A percentile compares a stretch with the other conserved stretches of the same genome.
These are phyloP conservation scores for Thalassophryne amazonica DNA, from an alignment of 2,797 vertebrate genomes.

Conservation along the genomic window DNA sequence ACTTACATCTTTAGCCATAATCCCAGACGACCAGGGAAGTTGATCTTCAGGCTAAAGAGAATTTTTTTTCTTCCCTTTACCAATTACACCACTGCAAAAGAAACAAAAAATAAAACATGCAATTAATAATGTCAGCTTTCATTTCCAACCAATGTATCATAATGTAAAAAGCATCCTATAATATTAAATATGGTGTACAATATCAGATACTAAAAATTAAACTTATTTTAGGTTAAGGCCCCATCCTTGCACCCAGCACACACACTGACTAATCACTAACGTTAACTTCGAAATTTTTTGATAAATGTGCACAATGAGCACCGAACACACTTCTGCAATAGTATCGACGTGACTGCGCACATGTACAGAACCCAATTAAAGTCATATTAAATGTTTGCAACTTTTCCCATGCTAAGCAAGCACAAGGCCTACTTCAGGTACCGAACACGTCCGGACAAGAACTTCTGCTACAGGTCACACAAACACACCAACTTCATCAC, in stretches of 20 bases:
- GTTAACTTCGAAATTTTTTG: too few species aligned
- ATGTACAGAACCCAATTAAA: conserved; percentile 1
- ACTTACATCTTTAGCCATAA: conserved; percentile 87
- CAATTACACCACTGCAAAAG: conserved; percentile 50
- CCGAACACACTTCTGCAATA: too few species aligned
- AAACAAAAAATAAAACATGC: conserved; percentile 22
- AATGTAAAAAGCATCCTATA: too few species aligned
- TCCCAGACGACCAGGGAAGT: conserved; percentile 74
- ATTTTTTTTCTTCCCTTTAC: conserved; percentile 40
- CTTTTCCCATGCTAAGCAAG: conserved; percentile 60
- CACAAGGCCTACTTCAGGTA: conserved; percentile 71
- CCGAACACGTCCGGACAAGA: conserved; percentile 66
- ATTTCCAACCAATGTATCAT: background rate
- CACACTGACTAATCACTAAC: conserved; percentile 46
- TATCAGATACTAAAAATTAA: background rate
- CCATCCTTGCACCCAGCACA: conserved; percentile 47
- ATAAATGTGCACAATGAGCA: too few species aligned
- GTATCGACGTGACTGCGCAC: too few species aligned
- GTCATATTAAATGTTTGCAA: conserved; percentile 43
- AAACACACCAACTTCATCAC: conserved; percentile 46
- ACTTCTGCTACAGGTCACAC: conserved; percentile 74
- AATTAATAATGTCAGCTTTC: background rate
- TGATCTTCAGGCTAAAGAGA: conserved; percentile 59
- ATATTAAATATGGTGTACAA: too few species aligned
- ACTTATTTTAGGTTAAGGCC: conserved; percentile 26